Base-by-base conservation (phyloP, 2,888 invertebrate species). In the Pseudococcus jackbeardsleyi region DNA sequence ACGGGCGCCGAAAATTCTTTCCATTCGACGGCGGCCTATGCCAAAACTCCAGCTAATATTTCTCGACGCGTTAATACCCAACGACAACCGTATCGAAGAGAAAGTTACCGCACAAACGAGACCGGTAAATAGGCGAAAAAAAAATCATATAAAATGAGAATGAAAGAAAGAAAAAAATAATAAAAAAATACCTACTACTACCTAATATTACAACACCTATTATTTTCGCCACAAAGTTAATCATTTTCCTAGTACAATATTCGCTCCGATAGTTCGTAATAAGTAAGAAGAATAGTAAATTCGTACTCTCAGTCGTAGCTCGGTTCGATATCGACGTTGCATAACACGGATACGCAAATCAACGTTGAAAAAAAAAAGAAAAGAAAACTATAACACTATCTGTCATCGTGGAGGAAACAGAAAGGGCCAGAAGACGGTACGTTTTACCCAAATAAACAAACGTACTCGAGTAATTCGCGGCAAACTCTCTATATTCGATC, bases 191-290 rank as follows among this genome's bases (percentile, higher is more conserved):
- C 7, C 5, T 59, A 19, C 59, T 8, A 59, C 59, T 59, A 19
- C 59, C 59, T 59, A 22, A 22, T 72, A 72, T 72, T 72, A 72
- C 68, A 72, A 72, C 68, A 72, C 68, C 68, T 72, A 72, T 72
- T 72, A 72, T 72, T 72, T 72, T 72, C 68, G 68, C 68, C 68
- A 72, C 68, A 72, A 72, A 72, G 33, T 72, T 72, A 72, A 72
- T 72, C 68, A 33, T 72, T 72, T 72, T 72, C 68, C 68, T 72
- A 72, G 68, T 72, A 72, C 59, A 19, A 5, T 72, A 72, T 72
- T 72, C 68, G 68, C 68, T 72, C 33, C 68, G 68, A 72, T 72
- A 72, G 26, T 72, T 72, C 68, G 68, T 33, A 72, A 33, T 59
- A 64, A 22, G 64, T 7, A 22, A 22, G 15, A 64, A 7, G 12